A percentile compares a stretch with the other conserved stretches of the same genome.
Evolutionary conservation across 92 coral and sea anemone genomes (phyloP).

Genomic region (Epizoanthus stellaris): DNA sequence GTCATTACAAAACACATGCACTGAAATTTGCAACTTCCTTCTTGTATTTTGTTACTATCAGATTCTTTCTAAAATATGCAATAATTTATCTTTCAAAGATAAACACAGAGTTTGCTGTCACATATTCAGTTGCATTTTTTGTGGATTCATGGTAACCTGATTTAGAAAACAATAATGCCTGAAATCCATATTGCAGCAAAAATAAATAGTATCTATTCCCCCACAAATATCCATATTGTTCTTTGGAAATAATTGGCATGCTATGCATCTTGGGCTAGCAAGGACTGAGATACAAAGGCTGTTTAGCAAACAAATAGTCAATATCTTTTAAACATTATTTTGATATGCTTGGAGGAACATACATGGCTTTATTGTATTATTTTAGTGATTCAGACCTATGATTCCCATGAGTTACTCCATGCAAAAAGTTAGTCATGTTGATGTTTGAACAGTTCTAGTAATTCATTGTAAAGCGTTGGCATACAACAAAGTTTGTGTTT

Average conservation of each 20-base stretch:
- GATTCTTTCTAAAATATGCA: background rate
- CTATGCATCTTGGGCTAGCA: background rate
- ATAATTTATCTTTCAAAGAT: background rate
- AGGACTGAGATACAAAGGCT: conserved; percentile 15
- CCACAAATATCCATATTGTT: background rate
- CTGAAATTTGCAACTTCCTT: background rate
- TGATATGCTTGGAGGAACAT: conserved; percentile 3
- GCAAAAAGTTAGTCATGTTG: background rate
- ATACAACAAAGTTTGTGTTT: background rate
- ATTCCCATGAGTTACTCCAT: background rate
- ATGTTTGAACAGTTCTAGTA: no score
- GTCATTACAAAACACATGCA: background rate
- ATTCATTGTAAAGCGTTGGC: background rate
- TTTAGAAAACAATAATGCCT: background rate
- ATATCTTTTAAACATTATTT: background rate
- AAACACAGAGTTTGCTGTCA: background rate
- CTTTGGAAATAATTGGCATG: background rate
- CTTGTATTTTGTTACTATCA: background rate
- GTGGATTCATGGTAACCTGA: background rate
- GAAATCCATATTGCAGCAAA: background rate
- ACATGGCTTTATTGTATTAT: background rate
- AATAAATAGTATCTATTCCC: background rate
- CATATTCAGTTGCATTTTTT: background rate
- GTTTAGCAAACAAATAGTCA: conserved; percentile 20
- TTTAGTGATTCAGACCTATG: background rate